Evolutionary conservation across 2,797 vertebrate genomes (phyloP).

Genomic region (Odontamblyopus rebecca): DNA sequence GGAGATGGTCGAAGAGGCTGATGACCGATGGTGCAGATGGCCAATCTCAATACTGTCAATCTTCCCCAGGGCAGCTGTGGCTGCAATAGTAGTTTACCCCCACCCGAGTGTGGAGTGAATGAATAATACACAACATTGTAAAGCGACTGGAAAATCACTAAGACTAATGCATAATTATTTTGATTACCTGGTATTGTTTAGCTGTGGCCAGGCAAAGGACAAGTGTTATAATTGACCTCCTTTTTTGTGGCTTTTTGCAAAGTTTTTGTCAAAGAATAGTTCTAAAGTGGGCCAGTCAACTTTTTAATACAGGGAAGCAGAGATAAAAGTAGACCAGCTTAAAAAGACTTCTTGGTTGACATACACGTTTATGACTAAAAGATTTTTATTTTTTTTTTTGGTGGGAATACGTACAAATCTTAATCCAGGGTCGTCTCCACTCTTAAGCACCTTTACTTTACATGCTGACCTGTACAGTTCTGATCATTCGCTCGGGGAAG

Average conservation of each 20-base stretch:
- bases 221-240: neutral
- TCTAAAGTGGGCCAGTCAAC: neutral
- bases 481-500: conserved; percentile 26
- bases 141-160: too few species aligned
- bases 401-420: neutral
- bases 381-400: neutral
- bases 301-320: neutral
- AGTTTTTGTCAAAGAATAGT: neutral
- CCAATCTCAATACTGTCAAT: too few species aligned
- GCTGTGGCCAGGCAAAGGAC: too few species aligned
- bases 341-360: conserved; percentile 12
- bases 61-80: too few species aligned
- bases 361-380: neutral
- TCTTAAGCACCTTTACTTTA: conserved; percentile 12
- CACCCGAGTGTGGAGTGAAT: too few species aligned
- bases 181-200: too few species aligned
- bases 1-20: too few species aligned
- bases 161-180: too few species aligned
- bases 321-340: neutral
- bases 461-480: conserved; percentile 31
- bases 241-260: neutral
- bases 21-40: too few species aligned
- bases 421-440: conserved; percentile 10
- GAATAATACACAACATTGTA: too few species aligned
- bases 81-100: too few species aligned